Evolutionary conservation across 2,113 vertebrate species (phyloP).

Genomic region (Microcebus lehilahytsara): DNA sequence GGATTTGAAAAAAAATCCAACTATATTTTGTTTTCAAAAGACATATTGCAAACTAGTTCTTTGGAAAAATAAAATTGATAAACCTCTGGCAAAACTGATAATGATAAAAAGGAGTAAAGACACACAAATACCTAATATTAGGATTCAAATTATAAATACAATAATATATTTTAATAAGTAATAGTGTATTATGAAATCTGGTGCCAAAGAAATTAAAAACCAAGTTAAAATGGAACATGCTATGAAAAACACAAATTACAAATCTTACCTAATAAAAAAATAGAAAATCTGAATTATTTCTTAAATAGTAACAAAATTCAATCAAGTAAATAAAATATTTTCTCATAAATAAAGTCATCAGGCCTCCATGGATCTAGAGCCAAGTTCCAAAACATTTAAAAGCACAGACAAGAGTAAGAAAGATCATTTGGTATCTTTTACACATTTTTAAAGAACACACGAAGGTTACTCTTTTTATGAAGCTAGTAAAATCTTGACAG

Average conservation of each 20-base stretch:
- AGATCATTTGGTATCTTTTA: neutral
- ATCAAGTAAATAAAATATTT: neutral
- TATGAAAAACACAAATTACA: neutral
- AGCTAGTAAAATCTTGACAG: neutral
- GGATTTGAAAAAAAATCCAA: neutral
- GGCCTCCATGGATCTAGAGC: neutral
- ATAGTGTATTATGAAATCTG: neutral
- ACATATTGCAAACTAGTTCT: neutral
- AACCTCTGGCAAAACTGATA: neutral
- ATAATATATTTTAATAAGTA: neutral
- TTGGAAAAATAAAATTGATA: neutral
- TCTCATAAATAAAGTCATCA: neutral
- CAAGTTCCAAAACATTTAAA: neutral
- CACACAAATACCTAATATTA: neutral
- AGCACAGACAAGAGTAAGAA: neutral
- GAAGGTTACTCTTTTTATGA: neutral
- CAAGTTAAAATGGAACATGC: neutral
- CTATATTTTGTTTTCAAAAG: neutral
- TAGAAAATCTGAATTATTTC: neutral
- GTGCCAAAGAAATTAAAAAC: neutral
- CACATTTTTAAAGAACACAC: neutral
- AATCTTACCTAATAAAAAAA: neutral
- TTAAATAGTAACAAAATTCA: neutral
- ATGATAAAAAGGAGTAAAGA: constrained; percentile 7
- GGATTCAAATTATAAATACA: neutral